phyloP scores from a whole-genome alignment of 2,113 vertebrate genomes.

The Eupsittula cactorum region DNA sequence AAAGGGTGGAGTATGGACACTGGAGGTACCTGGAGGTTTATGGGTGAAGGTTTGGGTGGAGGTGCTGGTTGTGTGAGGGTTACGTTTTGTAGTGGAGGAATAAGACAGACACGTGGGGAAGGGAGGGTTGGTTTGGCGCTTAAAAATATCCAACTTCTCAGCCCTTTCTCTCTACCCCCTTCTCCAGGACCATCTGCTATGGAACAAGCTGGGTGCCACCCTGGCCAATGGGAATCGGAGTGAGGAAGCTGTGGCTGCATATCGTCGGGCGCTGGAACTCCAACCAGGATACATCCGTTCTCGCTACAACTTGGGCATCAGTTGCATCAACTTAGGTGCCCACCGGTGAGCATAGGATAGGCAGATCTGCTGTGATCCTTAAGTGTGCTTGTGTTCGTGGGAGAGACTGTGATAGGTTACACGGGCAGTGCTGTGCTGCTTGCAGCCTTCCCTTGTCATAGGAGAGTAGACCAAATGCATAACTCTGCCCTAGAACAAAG shows the following conservation, averaged over 20 bases:
- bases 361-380: background rate
- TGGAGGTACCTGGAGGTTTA: background rate
- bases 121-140: background rate
- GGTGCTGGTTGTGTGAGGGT: background rate
- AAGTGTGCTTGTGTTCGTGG: background rate
- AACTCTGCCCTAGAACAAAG: background rate
- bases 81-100: background rate
- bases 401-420: rapidly evolving
- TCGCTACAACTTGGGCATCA: slow-evolving; percentile 97
- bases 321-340: slow-evolving; percentile 94
- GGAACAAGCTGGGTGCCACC: slow-evolving; percentile 97
- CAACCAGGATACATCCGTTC: slow-evolving; percentile 97
- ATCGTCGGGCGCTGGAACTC: slow-evolving; percentile 90
- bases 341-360: slow-evolving; percentile 83
- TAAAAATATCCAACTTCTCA: background rate
- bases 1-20: background rate
- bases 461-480: background rate
- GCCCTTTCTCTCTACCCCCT: background rate
- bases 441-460: background rate
- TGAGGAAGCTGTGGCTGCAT: slow-evolving; percentile 93
- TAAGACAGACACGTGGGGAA: background rate
- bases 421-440: background rate
- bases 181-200: slow-evolving; percentile 90
- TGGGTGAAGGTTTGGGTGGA: background rate
- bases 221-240: slow-evolving; percentile 94